These are phyloP conservation scores for Dicrurus megarhynchus DNA, from an alignment of 2,113 vertebrate genomes.

Conservation along the genomic window DNA sequence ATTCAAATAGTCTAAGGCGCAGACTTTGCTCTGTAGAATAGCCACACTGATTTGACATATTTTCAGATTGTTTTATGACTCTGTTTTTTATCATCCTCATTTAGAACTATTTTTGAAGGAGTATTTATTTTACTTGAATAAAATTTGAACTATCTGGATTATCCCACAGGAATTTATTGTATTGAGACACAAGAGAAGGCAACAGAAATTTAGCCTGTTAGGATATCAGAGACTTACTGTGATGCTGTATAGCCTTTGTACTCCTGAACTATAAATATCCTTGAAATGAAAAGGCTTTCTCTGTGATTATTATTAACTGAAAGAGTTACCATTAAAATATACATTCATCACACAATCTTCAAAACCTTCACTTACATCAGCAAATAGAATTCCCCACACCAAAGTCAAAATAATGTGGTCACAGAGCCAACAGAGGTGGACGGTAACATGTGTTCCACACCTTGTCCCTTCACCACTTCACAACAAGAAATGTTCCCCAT, in stretches of 20 bases:
- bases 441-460: rapidly evolving
- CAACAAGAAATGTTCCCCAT: not conserved
- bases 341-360: not conserved
- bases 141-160: not conserved
- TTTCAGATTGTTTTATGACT: not conserved
- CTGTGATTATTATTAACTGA: not conserved
- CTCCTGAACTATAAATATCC: not conserved
- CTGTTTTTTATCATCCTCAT: not conserved
- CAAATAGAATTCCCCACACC: not conserved
- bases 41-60: not conserved
- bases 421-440: not conserved
- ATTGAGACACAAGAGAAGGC: not conserved
- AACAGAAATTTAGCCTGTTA: not conserved
- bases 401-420: not conserved
- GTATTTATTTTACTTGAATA: not conserved
- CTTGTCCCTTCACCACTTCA: not conserved
- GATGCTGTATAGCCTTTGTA: not conserved
- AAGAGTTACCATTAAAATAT: not conserved
- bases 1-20: not conserved
- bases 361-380: not conserved
- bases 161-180: not conserved
- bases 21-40: not conserved
- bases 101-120: not conserved
- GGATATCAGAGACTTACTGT: not conserved
- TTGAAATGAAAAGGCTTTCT: not conserved